A percentile compares a stretch with the other conserved stretches of the same genome.
Conservation (phyloP, 2,888 invertebrate species). For the Orchesella flavescens region DNA sequence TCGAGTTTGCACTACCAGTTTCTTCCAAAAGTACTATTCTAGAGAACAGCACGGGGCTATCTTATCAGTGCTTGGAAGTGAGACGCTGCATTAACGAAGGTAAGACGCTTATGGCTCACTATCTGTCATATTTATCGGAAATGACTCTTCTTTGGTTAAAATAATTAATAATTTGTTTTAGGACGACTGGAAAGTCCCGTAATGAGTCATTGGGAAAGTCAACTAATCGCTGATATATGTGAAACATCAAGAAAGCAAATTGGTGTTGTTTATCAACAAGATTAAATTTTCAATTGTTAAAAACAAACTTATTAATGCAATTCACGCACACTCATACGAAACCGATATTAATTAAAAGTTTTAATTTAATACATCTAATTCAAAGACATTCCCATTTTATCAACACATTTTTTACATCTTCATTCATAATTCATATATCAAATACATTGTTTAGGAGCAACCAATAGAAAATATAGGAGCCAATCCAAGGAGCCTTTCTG, state of each 20-base stretch:
- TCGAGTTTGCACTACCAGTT: conserved; percentile 80
- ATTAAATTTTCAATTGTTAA: no score
- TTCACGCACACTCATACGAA: no score
- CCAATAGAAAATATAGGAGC: no score
- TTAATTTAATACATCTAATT: no score
- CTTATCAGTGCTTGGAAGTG: conserved; percentile 86
- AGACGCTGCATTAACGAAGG: conserved; percentile 82
- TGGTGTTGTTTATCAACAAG: conserved; percentile 79
- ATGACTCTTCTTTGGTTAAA: conserved; percentile 77
- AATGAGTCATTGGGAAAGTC: conserved; percentile 81
- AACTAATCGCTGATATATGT: conserved; percentile 82
- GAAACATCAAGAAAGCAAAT: conserved; percentile 83
- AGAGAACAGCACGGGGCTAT: conserved; percentile 82
- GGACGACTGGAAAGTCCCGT: conserved; percentile 79
- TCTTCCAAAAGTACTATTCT: conserved; percentile 79
- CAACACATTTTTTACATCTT: no score
- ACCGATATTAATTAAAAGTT: no score
- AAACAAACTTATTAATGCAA: no score
- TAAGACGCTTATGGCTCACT: neutral
- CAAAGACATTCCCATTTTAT: no score
- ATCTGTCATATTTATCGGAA: neutral
- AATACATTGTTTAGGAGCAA: no score
- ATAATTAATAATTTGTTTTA: neutral
- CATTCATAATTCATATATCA: no score
- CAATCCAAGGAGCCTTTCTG: no score